Evolutionary conservation across 37 sponge, comb jelly and placozoan species (phyloP).

Genomic region (Axinella damicornis): DNA sequence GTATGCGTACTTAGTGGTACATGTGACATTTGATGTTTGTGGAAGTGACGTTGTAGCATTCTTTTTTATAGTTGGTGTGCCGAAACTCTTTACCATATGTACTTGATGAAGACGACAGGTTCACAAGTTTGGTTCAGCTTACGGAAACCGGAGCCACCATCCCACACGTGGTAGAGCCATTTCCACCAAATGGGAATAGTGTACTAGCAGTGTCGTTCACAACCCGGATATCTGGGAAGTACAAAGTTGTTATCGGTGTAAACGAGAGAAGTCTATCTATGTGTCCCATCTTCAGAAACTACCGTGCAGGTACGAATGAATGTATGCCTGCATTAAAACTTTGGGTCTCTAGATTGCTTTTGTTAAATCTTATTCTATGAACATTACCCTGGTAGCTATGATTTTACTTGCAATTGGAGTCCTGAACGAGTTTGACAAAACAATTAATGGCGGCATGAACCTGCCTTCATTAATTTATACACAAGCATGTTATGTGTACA

Average conservation of each 20-base stretch:
- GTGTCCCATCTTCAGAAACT: constrained; percentile 32
- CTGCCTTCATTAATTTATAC: no score
- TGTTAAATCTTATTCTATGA: no score
- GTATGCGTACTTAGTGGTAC: no score
- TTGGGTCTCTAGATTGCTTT: no score
- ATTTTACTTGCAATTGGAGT: no score
- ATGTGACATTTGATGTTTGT: no score
- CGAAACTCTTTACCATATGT: constrained; percentile 47
- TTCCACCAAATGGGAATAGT: constrained; percentile 12
- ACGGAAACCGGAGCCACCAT: constrained; percentile 4
- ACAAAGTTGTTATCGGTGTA: constrained; percentile 39
- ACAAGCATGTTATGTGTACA: no score
- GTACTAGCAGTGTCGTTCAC: constrained; percentile 57
- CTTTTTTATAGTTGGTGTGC: constrained; percentile 44
- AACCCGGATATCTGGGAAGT: constrained; percentile 50
- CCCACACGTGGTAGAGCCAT: constrained; percentile 74
- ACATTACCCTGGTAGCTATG: no score
- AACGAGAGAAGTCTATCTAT: constrained; percentile 29
- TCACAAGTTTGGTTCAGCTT: constrained; percentile 26
- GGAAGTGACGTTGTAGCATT: no score
- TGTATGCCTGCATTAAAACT: no score
- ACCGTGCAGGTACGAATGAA: background rate
- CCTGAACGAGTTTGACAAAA: no score
- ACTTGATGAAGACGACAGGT: constrained; percentile 51
- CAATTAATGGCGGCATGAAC: no score